Evolutionary conservation across 2,797 vertebrate genomes (phyloP), one percentile per base, ranked within the genome.

Genomic region (Poeciliopsis paucimaculata): DNA sequence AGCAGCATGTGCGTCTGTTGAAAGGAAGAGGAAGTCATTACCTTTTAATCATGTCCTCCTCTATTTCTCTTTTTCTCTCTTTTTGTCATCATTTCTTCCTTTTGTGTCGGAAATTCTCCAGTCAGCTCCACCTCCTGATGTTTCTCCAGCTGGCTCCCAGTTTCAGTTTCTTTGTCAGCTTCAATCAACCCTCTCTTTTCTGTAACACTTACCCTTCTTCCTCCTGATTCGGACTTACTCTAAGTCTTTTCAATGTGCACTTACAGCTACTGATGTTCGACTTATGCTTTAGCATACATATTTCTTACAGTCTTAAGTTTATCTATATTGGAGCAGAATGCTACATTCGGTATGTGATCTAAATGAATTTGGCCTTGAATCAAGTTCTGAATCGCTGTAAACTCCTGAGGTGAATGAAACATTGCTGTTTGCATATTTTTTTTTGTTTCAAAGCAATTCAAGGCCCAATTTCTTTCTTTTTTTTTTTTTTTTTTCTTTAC

Each of bases 21-120:
- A 91, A 84, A 80, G 86, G 77, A 88, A 87, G 88, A 90, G 91
- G 92, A 94, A 94, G 91, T 93, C 88, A 93, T 93, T 92, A 92
- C 87, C 86, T 93, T 94, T 92, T 91, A 93, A 90, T 94, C 79
- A 91, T 86, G 78, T 88, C 87, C 83, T 89, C 70, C 80, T 89
- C 89, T 89, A 77, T 86, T 86, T 79, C 49, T 77, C 79, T 75
- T 88, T 70, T 76, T 76, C 57, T 81, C 74, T 26, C 20, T 75
- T 88, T 72, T 76, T 77, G 53, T 81, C 75, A 78, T 85, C 81
- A 84, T 74, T 76, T 83, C 78, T 78, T 76, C 81, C 47, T 81
- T 74, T 79, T 89, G 83, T 86, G 77, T 86, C 81, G 15, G 77
- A 81, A 84, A 89, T 75, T 88, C 83, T 84, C 83, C 82, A 46